These are phyloP conservation scores for Triplophysa yarkandensis DNA, from an alignment of 2,797 vertebrate species.

Conservation along the genomic window DNA sequence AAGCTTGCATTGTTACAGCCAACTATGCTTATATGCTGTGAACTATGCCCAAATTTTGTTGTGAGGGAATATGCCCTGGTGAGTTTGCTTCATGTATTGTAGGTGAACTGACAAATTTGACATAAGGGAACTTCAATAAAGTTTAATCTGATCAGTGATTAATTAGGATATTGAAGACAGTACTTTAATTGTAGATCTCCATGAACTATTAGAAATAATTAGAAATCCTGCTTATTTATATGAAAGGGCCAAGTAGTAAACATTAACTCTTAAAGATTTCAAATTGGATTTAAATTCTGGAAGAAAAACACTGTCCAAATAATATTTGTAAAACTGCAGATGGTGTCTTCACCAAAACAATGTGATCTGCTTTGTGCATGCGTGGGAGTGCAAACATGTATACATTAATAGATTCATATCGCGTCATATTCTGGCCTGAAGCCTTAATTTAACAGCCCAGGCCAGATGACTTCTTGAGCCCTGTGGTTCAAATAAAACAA, in stretches of 20 bases:
- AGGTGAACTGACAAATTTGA: constrained; percentile 4
- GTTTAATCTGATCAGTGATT: background rate
- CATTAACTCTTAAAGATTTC: background rate
- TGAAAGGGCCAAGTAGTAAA: background rate
- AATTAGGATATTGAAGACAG: constrained; percentile 19
- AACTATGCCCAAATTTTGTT: background rate
- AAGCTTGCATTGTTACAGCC: constrained; percentile 36
- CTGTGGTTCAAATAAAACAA: constrained; percentile 89
- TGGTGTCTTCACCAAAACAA: constrained; percentile 56
- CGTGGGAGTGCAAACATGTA: constrained; percentile 57
- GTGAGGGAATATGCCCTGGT: background rate
- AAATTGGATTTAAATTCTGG: no score
- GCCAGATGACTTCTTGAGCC: constrained; percentile 93
- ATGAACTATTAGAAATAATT: constrained; percentile 13
- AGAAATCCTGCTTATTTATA: background rate
- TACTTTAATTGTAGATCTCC: constrained; percentile 18
- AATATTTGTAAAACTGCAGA: constrained; percentile 10
- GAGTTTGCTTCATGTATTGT: background rate
- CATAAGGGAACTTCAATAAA: background rate
- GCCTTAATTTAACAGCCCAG: constrained; percentile 89
- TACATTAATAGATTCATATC: constrained; percentile 68
- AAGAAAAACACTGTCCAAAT: background rate
- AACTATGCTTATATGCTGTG: constrained; percentile 4
- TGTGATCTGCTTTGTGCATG: constrained; percentile 61
- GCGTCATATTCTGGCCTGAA: constrained; percentile 90